These are phyloP conservation scores for Coregonus suidteri DNA, from an alignment of 2,797 vertebrate species.

Conservation along the genomic window DNA sequence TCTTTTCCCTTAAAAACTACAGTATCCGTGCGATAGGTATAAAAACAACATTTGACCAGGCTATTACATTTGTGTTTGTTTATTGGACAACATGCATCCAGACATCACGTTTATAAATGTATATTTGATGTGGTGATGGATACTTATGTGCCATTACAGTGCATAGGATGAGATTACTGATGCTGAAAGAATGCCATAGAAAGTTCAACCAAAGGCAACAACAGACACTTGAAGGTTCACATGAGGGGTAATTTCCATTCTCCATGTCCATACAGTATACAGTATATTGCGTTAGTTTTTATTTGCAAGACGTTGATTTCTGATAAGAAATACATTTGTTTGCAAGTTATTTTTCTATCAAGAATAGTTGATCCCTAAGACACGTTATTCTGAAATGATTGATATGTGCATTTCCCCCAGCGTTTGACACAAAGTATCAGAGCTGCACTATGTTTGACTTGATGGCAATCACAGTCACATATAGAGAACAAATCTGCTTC, in stretches of 20 bases:
- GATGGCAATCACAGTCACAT: background rate
- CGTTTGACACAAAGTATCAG: conserved; percentile 27
- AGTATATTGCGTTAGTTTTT: conserved; percentile 32
- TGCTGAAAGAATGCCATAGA: conserved; percentile 33
- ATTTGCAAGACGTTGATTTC: conserved; percentile 30
- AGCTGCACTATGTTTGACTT: conserved; percentile 38
- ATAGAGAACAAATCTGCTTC: conserved; percentile 38
- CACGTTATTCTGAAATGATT: conserved; percentile 18
- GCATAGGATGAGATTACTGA: conserved; percentile 43
- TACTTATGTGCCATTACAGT: conserved; percentile 40
- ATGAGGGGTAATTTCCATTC: conserved; percentile 16
- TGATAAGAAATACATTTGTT: conserved; percentile 34
- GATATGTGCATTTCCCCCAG: conserved; percentile 14
- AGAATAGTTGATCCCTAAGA: background rate
- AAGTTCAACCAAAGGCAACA: conserved; percentile 27
- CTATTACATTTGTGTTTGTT: conserved; percentile 43
- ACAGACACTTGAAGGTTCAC: conserved; percentile 21
- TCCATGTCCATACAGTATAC: background rate
- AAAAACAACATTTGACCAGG: background rate
- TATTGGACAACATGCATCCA: conserved; percentile 73
- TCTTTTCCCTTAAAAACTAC: background rate
- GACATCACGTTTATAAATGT: conserved; percentile 63
- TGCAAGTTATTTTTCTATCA: conserved; percentile 19
- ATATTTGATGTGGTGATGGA: conserved; percentile 55
- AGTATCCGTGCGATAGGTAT: background rate